Evolutionary conservation across 2,113 vertebrate genomes (phyloP).

Genomic region (Misgurnus mizolepis): DNA sequence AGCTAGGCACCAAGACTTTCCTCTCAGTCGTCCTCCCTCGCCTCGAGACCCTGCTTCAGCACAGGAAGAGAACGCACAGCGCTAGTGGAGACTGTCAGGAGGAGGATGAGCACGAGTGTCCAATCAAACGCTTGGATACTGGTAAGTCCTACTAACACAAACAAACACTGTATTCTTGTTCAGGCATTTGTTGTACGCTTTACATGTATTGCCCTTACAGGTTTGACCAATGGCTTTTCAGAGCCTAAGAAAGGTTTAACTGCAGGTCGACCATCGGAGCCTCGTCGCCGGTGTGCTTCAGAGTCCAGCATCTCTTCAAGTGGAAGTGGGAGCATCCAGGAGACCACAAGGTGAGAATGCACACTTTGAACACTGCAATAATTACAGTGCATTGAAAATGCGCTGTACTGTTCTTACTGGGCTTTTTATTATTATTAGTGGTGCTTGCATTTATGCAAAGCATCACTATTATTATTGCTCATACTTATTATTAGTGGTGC

Average conservation of each 20-base stretch:
- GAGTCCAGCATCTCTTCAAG: constrained; percentile 96
- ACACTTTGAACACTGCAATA: background rate
- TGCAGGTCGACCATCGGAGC: constrained; percentile 78
- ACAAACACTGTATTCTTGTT: background rate
- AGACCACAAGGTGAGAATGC: constrained; percentile 30
- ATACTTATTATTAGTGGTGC: no score
- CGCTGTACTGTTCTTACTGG: no score
- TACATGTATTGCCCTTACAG: constrained; percentile 64
- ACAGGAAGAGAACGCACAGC: constrained; percentile 90
- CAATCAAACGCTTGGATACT: constrained; percentile 90
- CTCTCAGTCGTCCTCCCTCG: constrained; percentile 98
- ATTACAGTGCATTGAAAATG: no score
- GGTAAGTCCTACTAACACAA: constrained; percentile 71
- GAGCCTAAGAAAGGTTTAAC: constrained; percentile 71
- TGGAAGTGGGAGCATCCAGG: constrained; percentile 75
- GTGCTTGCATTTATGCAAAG: no score
- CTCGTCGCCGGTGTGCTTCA: constrained; percentile 92
- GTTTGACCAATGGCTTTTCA: constrained; percentile 87
- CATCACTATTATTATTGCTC: no score
- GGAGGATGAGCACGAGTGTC: constrained; percentile 81
- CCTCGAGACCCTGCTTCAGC: constrained; percentile 95
- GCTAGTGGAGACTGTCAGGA: constrained; percentile 79
- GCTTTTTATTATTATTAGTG: no score
- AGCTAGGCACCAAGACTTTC: constrained; percentile 96
- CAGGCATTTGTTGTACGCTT: background rate